Base-by-base conservation (phyloP, 2,113 vertebrate species). In the Geococcyx californianus region DNA sequence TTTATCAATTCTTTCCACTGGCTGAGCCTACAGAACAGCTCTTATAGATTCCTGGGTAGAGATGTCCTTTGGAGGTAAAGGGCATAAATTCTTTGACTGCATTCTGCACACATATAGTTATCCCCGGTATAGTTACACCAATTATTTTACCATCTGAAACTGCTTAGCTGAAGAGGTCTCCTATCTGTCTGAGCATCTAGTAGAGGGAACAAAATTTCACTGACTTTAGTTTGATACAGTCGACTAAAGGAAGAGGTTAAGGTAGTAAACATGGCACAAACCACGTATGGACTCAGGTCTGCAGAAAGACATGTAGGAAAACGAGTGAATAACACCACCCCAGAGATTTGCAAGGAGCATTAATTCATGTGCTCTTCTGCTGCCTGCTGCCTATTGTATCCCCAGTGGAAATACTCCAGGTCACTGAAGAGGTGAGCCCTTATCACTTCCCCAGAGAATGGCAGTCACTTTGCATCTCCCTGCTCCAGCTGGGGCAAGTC, bases 1-100 rank as follows among this genome's bases (percentile, higher is more conserved):
- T 91, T 96, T 93, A 90, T 84, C 79, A 95, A 23, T 93, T 93
- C 80, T 94, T 96, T 96, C 93, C 80, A 60, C 79, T 95, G 85
- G 56, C 92, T 94, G 90, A 96, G 58, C 76, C 60, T 94, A 67
- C 56, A 76, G 90, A 94, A 96, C 83, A 52, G 85, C 38, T 88
- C 38, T 60, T 51, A 56, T 62, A 81, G 81, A 81, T 93, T 93
- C 63, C 59, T 58, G 60, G 49, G 73, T 66, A 75, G 92, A 93
- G 64, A 55, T 91, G 47, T 68, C 31, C 72, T 94, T 84, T 93
- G 54, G 73, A 92, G 40, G 88, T 72, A 94, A 94, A 95, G 54
- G 72, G 74, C 49, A 79, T 60, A 78, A 90, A 84, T 24, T 3
- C 42, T 90, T 67, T 89, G 17, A 63, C 76, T 92, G 49, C 44